These are phyloP conservation scores for Psix sp. DNA, from an alignment of 1,140 invertebrate species.

Conservation along the genomic window DNA sequence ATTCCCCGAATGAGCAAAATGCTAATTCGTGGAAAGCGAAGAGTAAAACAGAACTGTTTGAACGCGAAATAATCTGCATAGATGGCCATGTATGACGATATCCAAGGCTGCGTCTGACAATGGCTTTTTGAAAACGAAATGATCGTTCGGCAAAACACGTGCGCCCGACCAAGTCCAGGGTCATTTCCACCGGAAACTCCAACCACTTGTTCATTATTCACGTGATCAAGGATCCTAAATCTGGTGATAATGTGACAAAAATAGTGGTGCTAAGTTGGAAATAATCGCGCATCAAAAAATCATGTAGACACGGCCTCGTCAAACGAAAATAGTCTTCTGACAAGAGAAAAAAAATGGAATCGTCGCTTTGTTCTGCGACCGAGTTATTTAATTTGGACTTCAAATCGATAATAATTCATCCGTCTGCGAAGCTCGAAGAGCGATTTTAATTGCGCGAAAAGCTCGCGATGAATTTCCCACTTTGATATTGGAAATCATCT, in stretches of 20 bases:
- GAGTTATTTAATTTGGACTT: conserved; percentile 32
- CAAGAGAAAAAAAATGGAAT: conserved; percentile 45
- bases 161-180: conserved; percentile 21
- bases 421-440: not conserved
- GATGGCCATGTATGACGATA: conserved; percentile 4
- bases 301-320: too few relatives aligned
- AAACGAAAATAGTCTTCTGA: too few relatives aligned
- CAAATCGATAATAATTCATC: conserved; percentile 30
- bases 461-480: not conserved
- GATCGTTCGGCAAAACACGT: conserved; percentile 17
- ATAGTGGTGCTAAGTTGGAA: too few relatives aligned
- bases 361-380: conserved; percentile 16
- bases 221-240: conserved; percentile 7
- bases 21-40: too few relatives aligned
- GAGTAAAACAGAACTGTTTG: too few relatives aligned
- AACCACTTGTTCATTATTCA: conserved; percentile 26
- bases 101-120: conserved; percentile 38
- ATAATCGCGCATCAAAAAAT: too few relatives aligned
- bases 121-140: conserved; percentile 25
- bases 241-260: not conserved
- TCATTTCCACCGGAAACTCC: conserved; percentile 26
- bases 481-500: conserved; percentile 24
- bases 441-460: conserved; percentile 13
- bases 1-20: too few relatives aligned
- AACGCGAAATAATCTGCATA: too few relatives aligned